Evolutionary conservation across 2,888 invertebrate species (phyloP).

Genomic region (Microchrysa polita): DNA sequence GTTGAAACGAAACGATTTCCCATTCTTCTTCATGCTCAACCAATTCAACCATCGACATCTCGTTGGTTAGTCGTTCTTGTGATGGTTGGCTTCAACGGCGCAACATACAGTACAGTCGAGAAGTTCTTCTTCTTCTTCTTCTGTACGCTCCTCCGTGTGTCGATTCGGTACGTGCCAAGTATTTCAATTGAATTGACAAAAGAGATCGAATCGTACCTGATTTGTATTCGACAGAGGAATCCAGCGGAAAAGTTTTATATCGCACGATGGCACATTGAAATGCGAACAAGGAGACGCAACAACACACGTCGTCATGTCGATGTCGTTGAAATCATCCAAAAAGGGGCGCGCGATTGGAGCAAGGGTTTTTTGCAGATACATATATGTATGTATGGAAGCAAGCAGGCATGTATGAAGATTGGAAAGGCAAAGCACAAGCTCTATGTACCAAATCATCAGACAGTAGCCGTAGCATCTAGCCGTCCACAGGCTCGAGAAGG

Average conservation of each 20-base stretch:
- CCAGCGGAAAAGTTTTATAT: conserved; percentile 43
- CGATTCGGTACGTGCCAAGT: conserved; percentile 40
- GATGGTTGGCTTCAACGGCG: no score
- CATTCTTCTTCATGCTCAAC: neutral
- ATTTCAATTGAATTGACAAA: conserved; percentile 38
- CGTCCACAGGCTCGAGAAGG: no score
- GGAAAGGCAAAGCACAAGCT: neutral
- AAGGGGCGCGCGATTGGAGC: neutral
- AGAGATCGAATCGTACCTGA: conserved; percentile 45
- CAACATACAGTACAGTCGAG: no score
- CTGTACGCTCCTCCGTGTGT: no score
- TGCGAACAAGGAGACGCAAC: conserved; percentile 25
- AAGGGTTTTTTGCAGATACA: neutral
- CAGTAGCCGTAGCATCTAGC: no score
- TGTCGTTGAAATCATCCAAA: no score
- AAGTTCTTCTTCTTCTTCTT: neutral
- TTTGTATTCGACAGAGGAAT: conserved; percentile 46
- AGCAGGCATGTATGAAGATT: neutral
- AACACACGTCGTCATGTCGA: no score
- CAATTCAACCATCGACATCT: neutral
- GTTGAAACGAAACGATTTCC: neutral
- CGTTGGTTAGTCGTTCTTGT: no score
- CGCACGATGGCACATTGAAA: conserved; percentile 35
- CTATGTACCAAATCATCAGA: no score
- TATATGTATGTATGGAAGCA: neutral